Conservation (phyloP, 1,140 invertebrate species). For the Drosophila baimaii region DNA sequence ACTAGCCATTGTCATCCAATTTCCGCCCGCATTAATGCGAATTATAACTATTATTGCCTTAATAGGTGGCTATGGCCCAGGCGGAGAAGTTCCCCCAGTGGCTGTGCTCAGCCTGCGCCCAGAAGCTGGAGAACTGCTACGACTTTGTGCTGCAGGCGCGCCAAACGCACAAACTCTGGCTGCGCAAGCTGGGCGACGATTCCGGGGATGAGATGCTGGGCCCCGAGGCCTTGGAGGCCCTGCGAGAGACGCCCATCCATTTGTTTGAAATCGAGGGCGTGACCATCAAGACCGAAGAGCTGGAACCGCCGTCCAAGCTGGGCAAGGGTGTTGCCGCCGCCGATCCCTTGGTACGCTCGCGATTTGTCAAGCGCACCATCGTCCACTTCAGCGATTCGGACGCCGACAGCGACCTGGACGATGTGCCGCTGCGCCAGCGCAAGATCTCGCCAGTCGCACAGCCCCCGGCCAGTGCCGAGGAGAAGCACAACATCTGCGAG, state of each 20-base stretch:
- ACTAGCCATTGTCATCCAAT: neutral
- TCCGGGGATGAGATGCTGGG: slow-evolving; percentile 7
- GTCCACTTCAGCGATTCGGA: slow-evolving; percentile 35
- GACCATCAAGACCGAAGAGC: slow-evolving; percentile 63
- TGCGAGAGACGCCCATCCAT: slow-evolving; percentile 63
- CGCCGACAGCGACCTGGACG: slow-evolving; percentile 55
- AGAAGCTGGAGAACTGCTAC: slow-evolving; percentile 54
- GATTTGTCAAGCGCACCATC: slow-evolving; percentile 11
- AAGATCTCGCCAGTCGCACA: neutral
- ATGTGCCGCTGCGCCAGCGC: slow-evolving; percentile 59
- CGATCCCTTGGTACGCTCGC: slow-evolving; percentile 58
- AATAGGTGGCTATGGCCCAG: slow-evolving; percentile 43
- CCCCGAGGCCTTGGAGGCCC: slow-evolving; percentile 41
- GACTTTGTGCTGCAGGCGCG: slow-evolving; percentile 62
- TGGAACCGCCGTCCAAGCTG: slow-evolving; percentile 8
- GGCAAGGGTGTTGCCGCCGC: neutral
- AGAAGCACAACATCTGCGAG: slow-evolving; percentile 50
- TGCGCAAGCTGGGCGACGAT: slow-evolving; percentile 19
- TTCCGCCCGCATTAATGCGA: neutral
- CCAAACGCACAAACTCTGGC: slow-evolving; percentile 52
- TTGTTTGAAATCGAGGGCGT: slow-evolving; percentile 62
- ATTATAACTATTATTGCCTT: slow-evolving; percentile 5
- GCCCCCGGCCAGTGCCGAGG: slow-evolving; percentile 2
- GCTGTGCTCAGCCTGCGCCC: slow-evolving; percentile 55
- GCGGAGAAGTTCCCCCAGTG: slow-evolving; percentile 55